Base-by-base conservation (phyloP, 2,888 invertebrate species). In the Crioceris asparagi region DNA sequence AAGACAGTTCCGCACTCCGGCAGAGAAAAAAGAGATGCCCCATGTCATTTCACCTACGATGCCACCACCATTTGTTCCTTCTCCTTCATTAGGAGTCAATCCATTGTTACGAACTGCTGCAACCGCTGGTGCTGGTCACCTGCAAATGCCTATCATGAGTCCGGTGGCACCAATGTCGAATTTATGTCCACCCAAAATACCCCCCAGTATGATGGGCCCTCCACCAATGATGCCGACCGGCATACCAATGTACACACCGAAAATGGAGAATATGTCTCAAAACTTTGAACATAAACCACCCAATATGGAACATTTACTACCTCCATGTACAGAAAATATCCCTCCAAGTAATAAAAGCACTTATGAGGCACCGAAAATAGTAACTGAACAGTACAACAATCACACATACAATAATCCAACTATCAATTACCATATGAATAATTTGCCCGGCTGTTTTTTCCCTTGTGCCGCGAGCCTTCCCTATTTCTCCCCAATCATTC, bases 11-110 rank as follows among this genome's bases (percentile, higher is more conserved):
- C 62, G 62, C 46, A 62, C 61, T 7, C 59, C 61, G 3, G 61
- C 60, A 5, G 59, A 62, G 48, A 52, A 57, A 14, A 63, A 62
- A 45, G 60, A 61, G 51, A 55, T 61, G 53, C 60, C 61, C 1
- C n/a, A n/a, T n/a, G n/a, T n/a, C n/a, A n/a, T n/a, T n/a, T n/a
- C n/a, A n/a, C n/a, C n/a, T n/a, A n/a, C n/a, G n/a, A n/a, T n/a
- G n/a, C 54, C 56, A 2, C 36, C 54, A 11, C 31, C 14, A 14
- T 15, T 17, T 31, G 16, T 15, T 5, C 15, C 3, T 11, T 14
- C 11, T 31, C 15, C 31, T 15, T 25, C 25, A 6, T 12, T 11
- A 3, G 11, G 12, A 25, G 3, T 4, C 6, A 12, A n/a, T n/a
- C 21, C 10, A 21, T 21, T 10, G 10, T 21, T 10, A 21, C 21